These are phyloP conservation scores for Peromyscus attwateri DNA, from an alignment of 2,797 vertebrate genomes.

Conservation along the genomic window DNA sequence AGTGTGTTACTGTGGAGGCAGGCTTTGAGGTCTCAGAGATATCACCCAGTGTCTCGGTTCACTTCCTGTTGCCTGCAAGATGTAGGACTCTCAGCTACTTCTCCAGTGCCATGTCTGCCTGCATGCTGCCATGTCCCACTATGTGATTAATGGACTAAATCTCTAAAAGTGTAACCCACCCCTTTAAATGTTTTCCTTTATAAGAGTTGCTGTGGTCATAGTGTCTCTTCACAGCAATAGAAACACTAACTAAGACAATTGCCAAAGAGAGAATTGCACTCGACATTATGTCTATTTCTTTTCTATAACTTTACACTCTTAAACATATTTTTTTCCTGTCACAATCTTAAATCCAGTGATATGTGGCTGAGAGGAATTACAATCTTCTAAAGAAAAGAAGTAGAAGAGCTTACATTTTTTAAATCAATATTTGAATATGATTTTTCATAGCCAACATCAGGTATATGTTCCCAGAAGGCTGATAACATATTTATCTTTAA, in stretches of 20 bases:
- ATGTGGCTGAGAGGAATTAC: constrained; percentile 61
- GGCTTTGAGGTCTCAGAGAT: neutral
- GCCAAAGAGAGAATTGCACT: neutral
- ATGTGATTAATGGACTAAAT: neutral
- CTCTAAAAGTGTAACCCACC: neutral
- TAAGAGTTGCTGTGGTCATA: neutral
- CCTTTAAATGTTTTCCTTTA: neutral
- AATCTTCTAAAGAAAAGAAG: constrained; percentile 67
- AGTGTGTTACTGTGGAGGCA: neutral
- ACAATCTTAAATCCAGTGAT: neutral
- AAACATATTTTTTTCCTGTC: neutral
- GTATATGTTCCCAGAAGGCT: constrained; percentile 34
- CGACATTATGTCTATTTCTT: constrained; percentile 21
- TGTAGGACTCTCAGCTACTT: neutral
- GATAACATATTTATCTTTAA: constrained; percentile 74
- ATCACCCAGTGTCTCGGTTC: neutral
- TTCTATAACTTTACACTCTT: neutral
- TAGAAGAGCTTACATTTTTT: constrained; percentile 54
- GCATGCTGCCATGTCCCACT: neutral
- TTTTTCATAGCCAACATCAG: constrained; percentile 60
- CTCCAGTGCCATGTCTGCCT: neutral
- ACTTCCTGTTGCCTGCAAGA: neutral
- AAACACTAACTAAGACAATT: neutral
- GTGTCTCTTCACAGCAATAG: neutral
- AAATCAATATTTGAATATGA: constrained; percentile 42